Base-by-base conservation (phyloP, 2,113 vertebrate genomes). In the Okapia johnstoni region DNA sequence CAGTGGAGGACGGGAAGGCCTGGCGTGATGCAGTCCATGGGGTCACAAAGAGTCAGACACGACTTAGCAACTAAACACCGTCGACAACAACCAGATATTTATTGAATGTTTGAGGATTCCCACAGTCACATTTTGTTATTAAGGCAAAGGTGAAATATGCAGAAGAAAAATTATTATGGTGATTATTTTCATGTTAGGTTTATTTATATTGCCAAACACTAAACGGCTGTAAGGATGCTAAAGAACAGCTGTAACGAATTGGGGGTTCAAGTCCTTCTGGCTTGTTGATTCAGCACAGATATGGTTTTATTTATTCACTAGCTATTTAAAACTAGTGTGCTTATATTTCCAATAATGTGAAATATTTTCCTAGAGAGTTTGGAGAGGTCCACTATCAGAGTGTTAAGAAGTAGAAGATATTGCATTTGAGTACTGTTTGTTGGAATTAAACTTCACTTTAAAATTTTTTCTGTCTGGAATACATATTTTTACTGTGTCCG, bases 171-270 rank as follows among this genome's bases (percentile, higher is more conserved):
- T n/a, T 23, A 52, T 50, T 19, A 54, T 52, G 50, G 79, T 61
- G 88, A 86, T 85, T 97, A 23, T 28, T 43, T 93, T 94, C 28
- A 30, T 52, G 2, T 93, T 88, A 54, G 11, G 10, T 79, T 97
- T 93, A 58, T 76, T 88, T 92, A 77, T 93, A 70, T 58, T 96
- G 88, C 86, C 66, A 96, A 96, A 92, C 8, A 58, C 19, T 88
- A 81, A 93, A 48, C 70, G 60, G 96, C 15, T 95, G 30, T 84
- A 92, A 95, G 14, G 40, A 61, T 73, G 28, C 10, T 79, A 61
- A 95, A 94, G 55, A 89, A 86, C 33, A 83, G 21, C 16, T 55
- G 54, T 1, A 55, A 46, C 57, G 40, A 84, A 90, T 86, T 79
- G 84, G 36, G 25, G 30, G 7, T 63, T 19, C 19, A 89, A 84